Evolutionary conservation across 1,140 invertebrate species (phyloP), one percentile per base, ranked within the genome.

Genomic region (Conopomorpha cramerella): DNA sequence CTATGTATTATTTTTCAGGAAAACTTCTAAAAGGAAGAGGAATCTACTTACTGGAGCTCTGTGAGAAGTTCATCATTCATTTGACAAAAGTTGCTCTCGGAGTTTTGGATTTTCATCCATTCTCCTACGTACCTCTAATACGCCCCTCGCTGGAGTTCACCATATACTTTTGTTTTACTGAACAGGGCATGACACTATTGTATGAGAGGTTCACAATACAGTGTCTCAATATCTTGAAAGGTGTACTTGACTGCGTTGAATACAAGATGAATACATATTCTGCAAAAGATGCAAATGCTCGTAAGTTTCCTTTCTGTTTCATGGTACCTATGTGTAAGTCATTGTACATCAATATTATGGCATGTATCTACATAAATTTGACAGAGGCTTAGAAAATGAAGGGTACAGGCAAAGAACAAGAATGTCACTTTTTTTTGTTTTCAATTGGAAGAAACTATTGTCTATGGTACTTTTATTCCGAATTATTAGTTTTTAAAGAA

Each of bases 141-240:
- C 79, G 85, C 27, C 82, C 85, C 7, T 85, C 89, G 0, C 61
- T 97, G 36, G 88, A 95, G 55, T 91, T 95, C 54, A 83, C 89
- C 14, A 81, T 89, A 30, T 89, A 85, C 62, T 94, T 93, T 73
- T 89, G 91, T 45, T 97, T 98, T 61, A 92, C 91, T 13, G 83
- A 88, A 29, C 77, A 80, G 35, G 90, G 88, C 23, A 84, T 90
- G 71, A 73, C 80, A 46, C 81, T n/a, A n/a, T n/a, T n/a, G n/a
- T 95, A 93, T 77, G 91, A 94, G 60, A 79, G 86, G 56, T 93
- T 96, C 62, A 86, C 86, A 26, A 92, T 97, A 43, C 90, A 94
- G 41, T 92, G 89, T 49, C 83, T 97, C 38, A 96, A 95, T 76
- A 78, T 96, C 36, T 85, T 96, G 16, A 96, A 94, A 67, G 83